Evolutionary conservation across 2,113 vertebrate species (phyloP).

Genomic region (Notarius lentiginosus): DNA sequence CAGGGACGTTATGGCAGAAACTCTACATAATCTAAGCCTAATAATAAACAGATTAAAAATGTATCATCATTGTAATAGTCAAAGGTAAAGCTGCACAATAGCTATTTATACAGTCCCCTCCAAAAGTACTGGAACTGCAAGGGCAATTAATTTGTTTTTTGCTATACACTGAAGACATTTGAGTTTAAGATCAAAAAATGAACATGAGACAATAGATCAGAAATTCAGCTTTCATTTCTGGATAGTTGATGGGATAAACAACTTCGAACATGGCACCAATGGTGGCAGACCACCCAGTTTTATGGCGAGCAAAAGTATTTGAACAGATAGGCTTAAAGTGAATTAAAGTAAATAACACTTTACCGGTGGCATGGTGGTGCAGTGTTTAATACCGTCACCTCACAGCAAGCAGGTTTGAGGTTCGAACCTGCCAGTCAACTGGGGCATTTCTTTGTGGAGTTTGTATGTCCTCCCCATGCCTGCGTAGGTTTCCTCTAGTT

Average conservation of each 20-base stretch:
- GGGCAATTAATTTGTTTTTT: not conserved
- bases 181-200: not conserved
- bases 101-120: not conserved
- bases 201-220: not conserved
- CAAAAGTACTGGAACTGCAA: not conserved
- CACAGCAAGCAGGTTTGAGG: too few relatives aligned
- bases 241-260: not conserved
- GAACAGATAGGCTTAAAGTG: not conserved
- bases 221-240: not conserved
- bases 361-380: too few relatives aligned
- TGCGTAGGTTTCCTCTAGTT: too few relatives aligned
- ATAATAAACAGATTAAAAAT: not conserved
- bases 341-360: too few relatives aligned
- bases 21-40: not conserved
- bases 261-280: not conserved
- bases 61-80: not conserved
- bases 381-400: too few relatives aligned
- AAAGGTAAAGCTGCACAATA: not conserved
- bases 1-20: not conserved
- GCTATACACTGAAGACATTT: not conserved
- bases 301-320: too few relatives aligned
- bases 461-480: too few relatives aligned
- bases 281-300: not conserved
- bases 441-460: too few relatives aligned
- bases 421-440: too few relatives aligned